These are phyloP conservation scores for Aromia moschata DNA, from an alignment of 2,888 invertebrate genomes.

Conservation along the genomic window DNA sequence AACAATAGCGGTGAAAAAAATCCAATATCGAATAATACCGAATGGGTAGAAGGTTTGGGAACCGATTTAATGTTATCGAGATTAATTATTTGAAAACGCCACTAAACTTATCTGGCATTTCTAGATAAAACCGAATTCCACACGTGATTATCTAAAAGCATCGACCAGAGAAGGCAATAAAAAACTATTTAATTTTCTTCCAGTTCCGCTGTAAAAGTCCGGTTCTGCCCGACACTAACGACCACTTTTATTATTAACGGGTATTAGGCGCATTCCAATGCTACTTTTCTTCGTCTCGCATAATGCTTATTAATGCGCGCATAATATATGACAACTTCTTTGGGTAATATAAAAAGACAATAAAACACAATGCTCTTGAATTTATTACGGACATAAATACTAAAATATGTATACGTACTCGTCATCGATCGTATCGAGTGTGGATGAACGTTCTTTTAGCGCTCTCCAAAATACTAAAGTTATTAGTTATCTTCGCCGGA, in stretches of 20 bases:
- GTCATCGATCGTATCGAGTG: too few species aligned
- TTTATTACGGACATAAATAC: constrained; percentile 18
- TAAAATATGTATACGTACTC: too few species aligned
- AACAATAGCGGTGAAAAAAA: too few species aligned
- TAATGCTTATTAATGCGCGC: constrained; percentile 20
- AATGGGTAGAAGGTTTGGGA: too few species aligned
- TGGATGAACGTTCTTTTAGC: too few species aligned
- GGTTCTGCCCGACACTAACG: constrained; percentile 3
- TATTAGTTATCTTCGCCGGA: too few species aligned
- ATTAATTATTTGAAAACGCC: too few species aligned
- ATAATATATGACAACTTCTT: constrained; percentile 17
- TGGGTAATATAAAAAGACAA: constrained; percentile 4
- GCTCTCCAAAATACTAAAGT: too few species aligned
- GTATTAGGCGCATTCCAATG: constrained; percentile 15
- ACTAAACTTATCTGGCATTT: too few species aligned
- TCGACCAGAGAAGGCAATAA: neutral
- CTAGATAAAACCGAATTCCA: neutral
- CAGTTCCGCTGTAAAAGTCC: constrained; percentile 1
- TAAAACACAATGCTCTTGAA: constrained; percentile 15
- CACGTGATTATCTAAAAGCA: neutral
- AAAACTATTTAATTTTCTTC: neutral
- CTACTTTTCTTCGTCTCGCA: constrained; percentile 15
- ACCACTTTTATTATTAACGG: neutral
- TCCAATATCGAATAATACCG: too few species aligned
- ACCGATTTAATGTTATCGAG: too few species aligned